Conservation (phyloP, 2,113 vertebrate species). For the Cricetomys ansorgei region DNA sequence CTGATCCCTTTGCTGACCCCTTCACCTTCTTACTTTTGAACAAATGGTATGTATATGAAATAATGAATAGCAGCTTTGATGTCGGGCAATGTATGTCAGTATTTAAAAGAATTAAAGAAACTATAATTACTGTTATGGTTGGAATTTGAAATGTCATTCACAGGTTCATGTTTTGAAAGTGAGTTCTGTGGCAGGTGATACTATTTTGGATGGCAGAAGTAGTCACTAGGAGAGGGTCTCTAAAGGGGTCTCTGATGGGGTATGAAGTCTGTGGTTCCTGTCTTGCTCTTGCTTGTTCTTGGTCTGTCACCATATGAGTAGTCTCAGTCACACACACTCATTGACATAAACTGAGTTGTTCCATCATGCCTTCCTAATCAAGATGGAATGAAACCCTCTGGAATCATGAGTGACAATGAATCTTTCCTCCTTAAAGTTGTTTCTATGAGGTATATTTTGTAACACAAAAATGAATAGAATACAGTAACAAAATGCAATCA, state of each 20-base stretch:
- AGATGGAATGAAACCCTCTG: neutral
- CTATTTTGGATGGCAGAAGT: neutral
- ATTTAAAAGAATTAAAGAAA: neutral
- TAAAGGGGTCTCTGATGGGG: neutral
- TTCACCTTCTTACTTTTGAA: neutral
- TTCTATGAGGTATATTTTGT: neutral
- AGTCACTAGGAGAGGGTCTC: neutral
- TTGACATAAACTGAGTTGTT: neutral
- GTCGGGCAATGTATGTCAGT: neutral
- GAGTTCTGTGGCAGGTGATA: neutral
- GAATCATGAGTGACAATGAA: neutral
- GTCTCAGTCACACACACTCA: neutral
- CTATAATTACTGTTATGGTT: neutral
- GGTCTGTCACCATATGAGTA: neutral
- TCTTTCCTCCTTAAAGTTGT: neutral
- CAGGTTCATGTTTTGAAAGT: neutral
- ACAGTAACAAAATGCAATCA: neutral
- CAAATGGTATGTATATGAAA: neutral
- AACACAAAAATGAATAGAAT: neutral
- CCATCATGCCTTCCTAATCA: neutral
- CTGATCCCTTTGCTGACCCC: neutral
- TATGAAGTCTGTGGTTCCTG: neutral
- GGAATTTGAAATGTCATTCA: neutral
- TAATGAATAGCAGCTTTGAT: neutral
- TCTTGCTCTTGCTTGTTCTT: neutral